Evolutionary conservation across 2,797 vertebrate genomes (phyloP).

Genomic region (Moxostoma hubbsi): DNA sequence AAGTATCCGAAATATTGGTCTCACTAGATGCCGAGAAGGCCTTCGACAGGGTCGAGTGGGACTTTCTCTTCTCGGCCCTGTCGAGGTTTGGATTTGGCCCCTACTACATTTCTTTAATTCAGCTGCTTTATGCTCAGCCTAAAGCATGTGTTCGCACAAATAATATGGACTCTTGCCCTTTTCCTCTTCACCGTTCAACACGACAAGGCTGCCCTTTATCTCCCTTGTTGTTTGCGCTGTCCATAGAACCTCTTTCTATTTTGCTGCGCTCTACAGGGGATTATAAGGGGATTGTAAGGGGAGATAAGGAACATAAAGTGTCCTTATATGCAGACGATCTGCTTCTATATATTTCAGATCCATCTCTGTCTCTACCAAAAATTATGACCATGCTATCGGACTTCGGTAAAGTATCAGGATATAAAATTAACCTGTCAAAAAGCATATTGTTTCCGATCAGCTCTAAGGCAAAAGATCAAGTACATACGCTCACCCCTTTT

Average conservation of each 20-base stretch:
- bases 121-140: too few species aligned
- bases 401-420: neutral
- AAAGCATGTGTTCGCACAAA: too few species aligned
- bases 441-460: too few species aligned
- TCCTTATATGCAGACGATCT: neutral
- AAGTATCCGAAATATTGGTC: too few species aligned
- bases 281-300: neutral
- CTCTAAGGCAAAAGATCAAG: too few species aligned
- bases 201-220: neutral
- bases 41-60: too few species aligned
- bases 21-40: too few species aligned
- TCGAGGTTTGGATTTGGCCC: too few species aligned
- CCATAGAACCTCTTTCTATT: neutral
- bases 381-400: neutral
- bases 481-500: too few species aligned
- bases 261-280: neutral
- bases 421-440: neutral
- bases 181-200: neutral
- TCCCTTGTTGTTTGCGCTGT: neutral
- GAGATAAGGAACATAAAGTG: neutral
- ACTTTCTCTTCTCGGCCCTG: too few species aligned
- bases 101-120: too few species aligned
- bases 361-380: neutral
- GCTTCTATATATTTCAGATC: neutral
- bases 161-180: too few species aligned